Percentiles rank a stretch among this genome's conserved stretches.
These are phyloP conservation scores for Galeopterus variegatus DNA, from an alignment of 2,113 vertebrate genomes.

Conservation along the genomic window DNA sequence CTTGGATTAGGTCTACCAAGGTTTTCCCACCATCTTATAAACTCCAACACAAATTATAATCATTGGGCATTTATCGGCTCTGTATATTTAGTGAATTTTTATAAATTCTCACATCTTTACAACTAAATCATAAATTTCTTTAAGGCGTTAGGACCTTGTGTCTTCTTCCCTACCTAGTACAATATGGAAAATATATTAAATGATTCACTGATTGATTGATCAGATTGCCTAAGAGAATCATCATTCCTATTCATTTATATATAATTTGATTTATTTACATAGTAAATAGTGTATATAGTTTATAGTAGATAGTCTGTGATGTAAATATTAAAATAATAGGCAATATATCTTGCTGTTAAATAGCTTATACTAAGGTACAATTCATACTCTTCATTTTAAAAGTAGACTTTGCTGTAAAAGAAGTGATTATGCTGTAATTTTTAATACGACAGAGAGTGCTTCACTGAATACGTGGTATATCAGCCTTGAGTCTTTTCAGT, in stretches of 20 bases:
- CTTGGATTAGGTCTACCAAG: background rate
- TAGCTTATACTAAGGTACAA: background rate
- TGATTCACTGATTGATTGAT: background rate
- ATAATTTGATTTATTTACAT: background rate
- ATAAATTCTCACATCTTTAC: background rate
- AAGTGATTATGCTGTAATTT: background rate
- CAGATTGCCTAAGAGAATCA: background rate
- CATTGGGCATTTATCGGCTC: background rate
- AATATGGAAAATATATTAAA: constrained; percentile 28
- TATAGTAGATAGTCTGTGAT: background rate
- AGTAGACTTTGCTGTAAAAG: background rate
- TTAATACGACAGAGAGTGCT: background rate
- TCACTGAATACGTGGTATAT: background rate
- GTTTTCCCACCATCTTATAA: background rate
- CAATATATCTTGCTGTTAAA: background rate
- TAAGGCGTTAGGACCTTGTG: background rate
- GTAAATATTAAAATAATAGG: constrained; percentile 11
- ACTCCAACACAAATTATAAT: background rate
- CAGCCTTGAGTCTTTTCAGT: background rate
- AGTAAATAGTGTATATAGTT: background rate
- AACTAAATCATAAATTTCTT: background rate
- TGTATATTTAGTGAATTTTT: background rate
- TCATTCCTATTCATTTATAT: background rate
- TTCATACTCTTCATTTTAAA: background rate
- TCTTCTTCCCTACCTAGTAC: background rate